Evolutionary conservation across 2,888 invertebrate species (phyloP), one percentile per base, ranked within the genome.

Genomic region (Antitype chi): DNA sequence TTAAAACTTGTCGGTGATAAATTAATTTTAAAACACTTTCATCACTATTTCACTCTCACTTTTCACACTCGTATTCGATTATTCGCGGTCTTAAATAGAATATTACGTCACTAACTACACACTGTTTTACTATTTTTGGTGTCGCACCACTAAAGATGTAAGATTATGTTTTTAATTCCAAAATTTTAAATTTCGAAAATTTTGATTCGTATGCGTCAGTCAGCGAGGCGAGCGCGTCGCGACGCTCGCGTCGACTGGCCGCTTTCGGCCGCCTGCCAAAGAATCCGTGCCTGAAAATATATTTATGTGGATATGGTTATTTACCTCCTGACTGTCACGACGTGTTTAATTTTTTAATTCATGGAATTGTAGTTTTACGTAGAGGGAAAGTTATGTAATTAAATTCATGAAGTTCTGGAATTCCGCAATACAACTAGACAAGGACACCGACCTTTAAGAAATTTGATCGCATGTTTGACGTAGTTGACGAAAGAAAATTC

Each of bases 251-350:
- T 92, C 93, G 94, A 95, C 96, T 96, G 96, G 93, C 91, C 92
- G 91, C 91, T 89, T 93, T 94, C 94, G 95, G 95, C 94, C 91
- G 92, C 84, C 93, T 95, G 96, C 96, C 96, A 96, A 95, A 92
- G 93, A 94, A 92, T 94, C 93, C 92, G 92, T 90, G 93, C 90
- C 94, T 94, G 94, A 94, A 95, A 94, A 95, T 92, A 95, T 96
- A 95, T 95, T 95, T 95, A 92, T 93, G 92, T 95, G 92, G 92
- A 94, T 94, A 95, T 94, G 93, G 93, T 92, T 92, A 91, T 93
- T 93, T 92, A 90, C 88, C 87, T 86, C 79, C 80, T 72, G 75
- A 82, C 85, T 90, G 89, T 90, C 87, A 85, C 80, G 75, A 49
- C 60, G 72, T 80, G 71, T 87, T 84, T 78, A 75, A 71, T 84